Evolutionary conservation across 2,888 invertebrate species (phyloP).

Genomic region (Drosophila borealis): DNA sequence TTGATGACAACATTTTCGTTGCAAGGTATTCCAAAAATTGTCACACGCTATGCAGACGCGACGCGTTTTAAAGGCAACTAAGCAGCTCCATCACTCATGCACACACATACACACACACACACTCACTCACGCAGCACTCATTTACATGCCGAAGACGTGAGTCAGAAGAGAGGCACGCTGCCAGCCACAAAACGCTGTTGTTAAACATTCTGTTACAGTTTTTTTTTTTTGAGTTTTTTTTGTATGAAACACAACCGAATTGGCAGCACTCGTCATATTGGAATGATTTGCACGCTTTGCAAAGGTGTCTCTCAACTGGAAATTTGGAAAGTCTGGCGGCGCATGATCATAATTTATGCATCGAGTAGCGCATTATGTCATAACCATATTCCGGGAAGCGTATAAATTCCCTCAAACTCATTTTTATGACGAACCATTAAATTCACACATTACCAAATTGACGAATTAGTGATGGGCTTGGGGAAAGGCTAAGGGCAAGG

Average conservation of each 20-base stretch:
- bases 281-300: conserved; percentile 35
- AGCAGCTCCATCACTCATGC: conserved; percentile 53
- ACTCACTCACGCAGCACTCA: conserved; percentile 46
- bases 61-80: conserved; percentile 58
- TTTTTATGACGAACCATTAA: conserved; percentile 73
- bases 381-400: conserved; percentile 60
- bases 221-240: conserved; percentile 11
- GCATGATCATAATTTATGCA: conserved; percentile 64
- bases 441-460: conserved; percentile 48
- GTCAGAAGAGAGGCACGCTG: conserved; percentile 56
- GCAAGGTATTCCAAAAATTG: conserved; percentile 60
- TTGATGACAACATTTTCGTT: background rate
- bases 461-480: conserved; percentile 15
- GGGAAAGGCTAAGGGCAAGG: background rate
- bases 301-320: conserved; percentile 15
- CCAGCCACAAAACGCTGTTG: conserved; percentile 32
- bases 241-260: conserved; percentile 27
- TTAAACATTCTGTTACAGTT: conserved; percentile 52
- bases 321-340: conserved; percentile 10
- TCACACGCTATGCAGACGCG: conserved; percentile 69
- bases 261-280: conserved; percentile 29
- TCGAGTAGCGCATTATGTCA: conserved; percentile 64
- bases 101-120: conserved; percentile 11
- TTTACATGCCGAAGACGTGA: conserved; percentile 76
- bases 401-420: conserved; percentile 47